phyloP scores from a whole-genome alignment of 2,797 vertebrate species.

The Lutra lutra region DNA sequence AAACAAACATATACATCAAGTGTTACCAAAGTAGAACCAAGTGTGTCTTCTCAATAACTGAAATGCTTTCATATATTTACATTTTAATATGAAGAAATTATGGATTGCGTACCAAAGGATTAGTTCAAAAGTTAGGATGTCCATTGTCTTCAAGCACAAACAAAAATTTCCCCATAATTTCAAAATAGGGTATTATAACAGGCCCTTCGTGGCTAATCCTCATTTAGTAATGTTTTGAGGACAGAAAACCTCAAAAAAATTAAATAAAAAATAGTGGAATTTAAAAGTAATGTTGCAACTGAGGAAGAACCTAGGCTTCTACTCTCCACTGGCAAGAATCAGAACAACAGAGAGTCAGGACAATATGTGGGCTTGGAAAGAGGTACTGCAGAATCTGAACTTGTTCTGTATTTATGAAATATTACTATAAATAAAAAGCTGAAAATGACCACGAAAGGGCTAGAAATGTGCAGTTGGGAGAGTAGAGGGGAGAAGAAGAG shows the following conservation, averaged over 20 bases:
- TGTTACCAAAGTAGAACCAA: not conserved
- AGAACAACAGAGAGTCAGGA: not conserved
- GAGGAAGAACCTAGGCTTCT: not conserved
- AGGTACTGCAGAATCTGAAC: not conserved
- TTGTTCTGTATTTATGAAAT: slow-evolving; percentile 54
- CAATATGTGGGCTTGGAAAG: not conserved
- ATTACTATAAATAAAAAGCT: slow-evolving; percentile 51
- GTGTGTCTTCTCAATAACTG: not conserved
- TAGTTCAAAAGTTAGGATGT: not conserved
- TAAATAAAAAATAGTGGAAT: slow-evolving; percentile 23
- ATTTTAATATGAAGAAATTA: not conserved
- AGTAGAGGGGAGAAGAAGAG: not conserved
- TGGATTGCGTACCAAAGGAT: not conserved
- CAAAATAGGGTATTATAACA: not conserved
- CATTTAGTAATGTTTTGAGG: not conserved
- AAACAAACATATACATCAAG: not conserved
- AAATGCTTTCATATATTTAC: not conserved
- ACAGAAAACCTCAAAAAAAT: not conserved
- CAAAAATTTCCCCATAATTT: not conserved
- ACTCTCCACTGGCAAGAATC: not conserved
- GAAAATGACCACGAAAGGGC: slow-evolving; percentile 6
- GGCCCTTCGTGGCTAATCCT: not conserved
- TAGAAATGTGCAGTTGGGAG: slow-evolving; percentile 65
- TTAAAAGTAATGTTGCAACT: not conserved
- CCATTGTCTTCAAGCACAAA: not conserved